phyloP scores from a whole-genome alignment of 2,888 invertebrate species.

The Plagiodera versicolora region DNA sequence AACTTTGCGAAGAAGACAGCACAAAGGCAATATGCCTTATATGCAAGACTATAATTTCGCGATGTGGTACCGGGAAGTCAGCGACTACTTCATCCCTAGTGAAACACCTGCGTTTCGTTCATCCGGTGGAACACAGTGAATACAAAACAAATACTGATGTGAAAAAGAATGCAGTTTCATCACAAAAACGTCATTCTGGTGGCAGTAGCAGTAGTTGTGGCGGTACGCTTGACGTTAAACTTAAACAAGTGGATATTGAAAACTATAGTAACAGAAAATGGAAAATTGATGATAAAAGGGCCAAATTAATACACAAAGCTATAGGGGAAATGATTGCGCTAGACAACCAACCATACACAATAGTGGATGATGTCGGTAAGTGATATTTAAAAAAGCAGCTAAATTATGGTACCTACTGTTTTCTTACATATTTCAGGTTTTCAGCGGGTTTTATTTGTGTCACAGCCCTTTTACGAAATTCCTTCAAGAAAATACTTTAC shows the following conservation, averaged over 20 bases:
- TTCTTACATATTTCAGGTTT: not conserved
- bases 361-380: slow-evolving; percentile 6
- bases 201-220: slow-evolving; percentile 4
- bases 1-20: slow-evolving; percentile 7
- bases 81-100: slow-evolving; percentile 5
- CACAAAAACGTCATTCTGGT: slow-evolving; percentile 3
- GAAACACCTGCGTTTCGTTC: slow-evolving; percentile 3
- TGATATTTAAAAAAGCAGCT: slow-evolving; percentile 5
- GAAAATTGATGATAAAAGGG: slow-evolving; percentile 1
- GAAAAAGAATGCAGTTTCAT: slow-evolving; percentile 6
- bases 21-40: slow-evolving; percentile 2
- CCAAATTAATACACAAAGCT: not conserved
- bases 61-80: slow-evolving; percentile 6
- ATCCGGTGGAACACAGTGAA: slow-evolving; percentile 5
- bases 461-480: slow-evolving; percentile 3
- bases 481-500: slow-evolving; percentile 7
- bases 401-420: not conserved
- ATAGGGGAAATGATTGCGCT: slow-evolving; percentile 1
- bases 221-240: slow-evolving; percentile 1
- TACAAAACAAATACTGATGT: slow-evolving; percentile 3
- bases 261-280: slow-evolving; percentile 2
- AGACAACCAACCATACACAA: slow-evolving; percentile 5
- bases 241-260: slow-evolving; percentile 1
- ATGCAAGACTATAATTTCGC: not conserved
- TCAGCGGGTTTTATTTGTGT: slow-evolving; percentile 1